Base-by-base conservation (phyloP, 2,113 vertebrate species). In the Centrocercus urophasianus region DNA sequence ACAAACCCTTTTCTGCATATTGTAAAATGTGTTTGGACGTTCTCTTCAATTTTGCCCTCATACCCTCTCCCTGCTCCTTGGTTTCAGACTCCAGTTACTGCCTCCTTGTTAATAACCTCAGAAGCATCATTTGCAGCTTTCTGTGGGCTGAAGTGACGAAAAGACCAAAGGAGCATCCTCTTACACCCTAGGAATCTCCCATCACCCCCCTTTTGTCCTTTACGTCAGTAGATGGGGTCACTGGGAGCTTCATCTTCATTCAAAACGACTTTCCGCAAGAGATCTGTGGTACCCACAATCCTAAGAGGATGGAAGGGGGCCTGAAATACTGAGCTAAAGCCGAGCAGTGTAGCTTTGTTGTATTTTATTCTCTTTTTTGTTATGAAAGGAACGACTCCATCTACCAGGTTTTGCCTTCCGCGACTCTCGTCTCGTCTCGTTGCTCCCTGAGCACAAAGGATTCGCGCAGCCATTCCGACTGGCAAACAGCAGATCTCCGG, bases 251-350 rank as follows among this genome's bases (percentile, higher is more conserved):
- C 14, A 21, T 3, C 24, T 4, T 87, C 71, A 42, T 15, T 8
- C 66, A 10, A 12, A 70, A 11, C 1, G 47, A 32, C 42, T 32
- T 32, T 64, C 13, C 20, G 3, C 8, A 32, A 54, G 7, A 66
- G 27, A 17, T 19, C 54, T 32, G 54, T 32, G 57, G 3, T 9
- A 4, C 14, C 17, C 9, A 38, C 16, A 3, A 16, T 3, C 36
- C 28, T 64, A 38, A 8, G 1, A 34, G 18, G 8, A 22, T 2
- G 8, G 2, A 16, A 38, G 6, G 1, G 11, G 59, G 42, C 28
- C 28, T 16, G 8, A 40, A 19, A 13, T 32, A 28, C 1, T 1
- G 20, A 43, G 42, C 36, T 25, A 22, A 25, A 66, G 16, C 38
- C 34, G 21, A 12, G 10, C 13, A 3, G 4, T 17, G 43, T 16